These are phyloP conservation scores for Brevimyrus niger DNA, from an alignment of 2,113 vertebrate species.

Conservation along the genomic window DNA sequence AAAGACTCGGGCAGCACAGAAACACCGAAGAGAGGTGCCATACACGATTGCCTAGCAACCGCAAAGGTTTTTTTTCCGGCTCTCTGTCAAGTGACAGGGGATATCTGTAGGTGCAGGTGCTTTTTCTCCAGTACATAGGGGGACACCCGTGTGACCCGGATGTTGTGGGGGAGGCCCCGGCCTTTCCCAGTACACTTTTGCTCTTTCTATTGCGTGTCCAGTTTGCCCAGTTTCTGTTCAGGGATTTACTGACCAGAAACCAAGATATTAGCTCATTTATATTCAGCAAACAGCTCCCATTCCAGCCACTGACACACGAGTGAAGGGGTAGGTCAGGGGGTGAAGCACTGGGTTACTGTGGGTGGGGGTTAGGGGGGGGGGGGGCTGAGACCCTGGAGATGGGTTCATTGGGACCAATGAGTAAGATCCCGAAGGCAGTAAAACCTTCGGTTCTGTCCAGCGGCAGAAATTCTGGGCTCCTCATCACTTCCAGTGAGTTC, in stretches of 20 bases:
- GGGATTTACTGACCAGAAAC: slow-evolving; percentile 1
- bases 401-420: background rate
- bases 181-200: background rate
- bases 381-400: background rate
- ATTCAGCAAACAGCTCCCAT: background rate
- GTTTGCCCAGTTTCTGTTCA: background rate
- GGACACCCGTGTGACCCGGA: background rate
- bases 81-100: background rate
- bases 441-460: background rate
- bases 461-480: background rate
- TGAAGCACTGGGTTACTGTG: background rate
- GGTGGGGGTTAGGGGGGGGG: background rate
- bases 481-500: background rate
- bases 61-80: background rate
- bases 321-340: background rate
- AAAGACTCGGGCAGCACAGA: background rate
- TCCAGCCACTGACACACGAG: background rate
- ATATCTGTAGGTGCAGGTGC: background rate
- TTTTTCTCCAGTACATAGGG: background rate
- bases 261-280: background rate
- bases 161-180: background rate
- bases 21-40: background rate
- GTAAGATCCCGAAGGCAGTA: background rate
- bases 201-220: background rate
- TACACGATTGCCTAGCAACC: slow-evolving; percentile 19